These are phyloP conservation scores for Scatophagus argus DNA, from an alignment of 2,113 vertebrate genomes.

Conservation along the genomic window DNA sequence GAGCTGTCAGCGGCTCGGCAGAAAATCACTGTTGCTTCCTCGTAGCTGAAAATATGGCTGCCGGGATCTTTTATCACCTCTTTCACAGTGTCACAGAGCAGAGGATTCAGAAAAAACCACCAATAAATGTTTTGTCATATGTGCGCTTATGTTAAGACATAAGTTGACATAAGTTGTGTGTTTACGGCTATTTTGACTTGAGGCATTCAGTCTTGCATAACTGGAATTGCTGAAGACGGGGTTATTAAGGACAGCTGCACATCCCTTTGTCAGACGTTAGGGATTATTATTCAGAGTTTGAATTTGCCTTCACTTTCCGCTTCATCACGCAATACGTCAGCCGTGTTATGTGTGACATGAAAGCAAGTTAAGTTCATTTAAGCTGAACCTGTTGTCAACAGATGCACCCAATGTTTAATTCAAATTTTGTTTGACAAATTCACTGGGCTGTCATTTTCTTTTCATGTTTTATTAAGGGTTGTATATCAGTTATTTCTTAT, in stretches of 20 bases:
- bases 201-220: neutral
- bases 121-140: neutral
- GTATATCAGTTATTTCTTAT: neutral
- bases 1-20: neutral
- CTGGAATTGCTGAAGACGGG: neutral
- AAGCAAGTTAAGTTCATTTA: neutral
- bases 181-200: neutral
- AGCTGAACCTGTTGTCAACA: neutral
- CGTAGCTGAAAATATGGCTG: neutral
- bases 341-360: neutral
- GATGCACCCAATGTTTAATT: no score
- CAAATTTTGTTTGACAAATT: no score
- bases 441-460: neutral
- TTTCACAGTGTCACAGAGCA: neutral
- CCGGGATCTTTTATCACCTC: neutral
- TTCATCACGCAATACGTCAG: neutral
- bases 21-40: neutral
- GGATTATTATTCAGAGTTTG: neutral
- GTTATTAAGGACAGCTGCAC: neutral
- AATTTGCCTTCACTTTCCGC: no score
- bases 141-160: neutral
- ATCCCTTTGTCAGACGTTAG: neutral
- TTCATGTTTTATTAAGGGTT: neutral
- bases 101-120: neutral
- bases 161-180: neutral